Conservation (phyloP, 2,888 invertebrate species). For the Shargacucullia verbasci region DNA sequence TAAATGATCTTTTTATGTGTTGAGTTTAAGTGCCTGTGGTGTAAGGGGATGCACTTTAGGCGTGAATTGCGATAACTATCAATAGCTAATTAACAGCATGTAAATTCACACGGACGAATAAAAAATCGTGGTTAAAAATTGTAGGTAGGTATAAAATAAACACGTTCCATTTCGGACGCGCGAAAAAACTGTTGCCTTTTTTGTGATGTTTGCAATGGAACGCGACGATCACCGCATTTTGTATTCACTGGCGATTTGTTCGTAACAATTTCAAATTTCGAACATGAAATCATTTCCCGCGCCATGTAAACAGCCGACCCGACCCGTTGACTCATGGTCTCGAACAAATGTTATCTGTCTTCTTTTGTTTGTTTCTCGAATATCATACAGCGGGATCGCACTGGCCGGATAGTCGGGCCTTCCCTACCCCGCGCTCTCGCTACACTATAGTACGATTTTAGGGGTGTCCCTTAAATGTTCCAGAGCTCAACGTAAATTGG, state of each 20-base stretch:
- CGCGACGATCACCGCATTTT: constrained; percentile 23
- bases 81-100: constrained; percentile 22
- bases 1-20: too few relatives aligned
- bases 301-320: constrained; percentile 66
- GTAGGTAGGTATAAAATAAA: constrained; percentile 29
- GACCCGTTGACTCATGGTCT: constrained; percentile 82
- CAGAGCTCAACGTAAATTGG: constrained; percentile 64
- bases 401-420: constrained; percentile 63
- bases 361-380: constrained; percentile 87
- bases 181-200: constrained; percentile 21
- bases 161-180: constrained; percentile 21
- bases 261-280: constrained; percentile 61
- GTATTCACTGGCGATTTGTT: constrained; percentile 44
- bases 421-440: constrained; percentile 37
- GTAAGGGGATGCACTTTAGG: constrained; percentile 11
- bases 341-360: constrained; percentile 87
- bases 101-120: constrained; percentile 15
- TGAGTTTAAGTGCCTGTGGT: too few relatives aligned
- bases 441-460: constrained; percentile 24
- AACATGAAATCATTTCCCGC: constrained; percentile 64
- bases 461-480: constrained; percentile 42
- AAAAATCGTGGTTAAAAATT: constrained; percentile 19
- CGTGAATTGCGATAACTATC: constrained; percentile 12
- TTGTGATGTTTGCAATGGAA: constrained; percentile 21
- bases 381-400: constrained; percentile 72